A percentile compares a stretch with the other conserved stretches of the same genome.
These are phyloP conservation scores for Megalops atlanticus DNA, from an alignment of 2,113 vertebrate genomes.

Conservation along the genomic window DNA sequence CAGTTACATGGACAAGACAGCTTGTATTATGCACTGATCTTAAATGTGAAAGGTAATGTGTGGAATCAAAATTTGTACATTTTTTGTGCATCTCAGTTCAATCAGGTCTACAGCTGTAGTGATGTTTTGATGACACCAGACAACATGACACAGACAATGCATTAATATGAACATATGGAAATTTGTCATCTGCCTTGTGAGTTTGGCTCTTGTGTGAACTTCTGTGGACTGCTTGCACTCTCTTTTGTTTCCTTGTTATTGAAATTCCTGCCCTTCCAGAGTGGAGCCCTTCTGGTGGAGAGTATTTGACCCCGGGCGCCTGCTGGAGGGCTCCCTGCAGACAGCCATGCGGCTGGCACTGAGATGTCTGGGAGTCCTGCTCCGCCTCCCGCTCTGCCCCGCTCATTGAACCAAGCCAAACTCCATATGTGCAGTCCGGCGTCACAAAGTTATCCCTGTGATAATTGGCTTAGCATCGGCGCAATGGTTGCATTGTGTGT, in stretches of 20 bases:
- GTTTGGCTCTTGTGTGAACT: no score
- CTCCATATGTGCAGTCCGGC: background rate
- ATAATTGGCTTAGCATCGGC: background rate
- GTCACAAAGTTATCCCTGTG: background rate
- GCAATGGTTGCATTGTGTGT: background rate
- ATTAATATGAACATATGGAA: no score
- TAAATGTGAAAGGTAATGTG: no score
- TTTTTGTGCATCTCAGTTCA: conserved; percentile 27
- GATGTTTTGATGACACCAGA: no score
- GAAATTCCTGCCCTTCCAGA: conserved; percentile 58
- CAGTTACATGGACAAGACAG: no score
- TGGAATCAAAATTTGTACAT: background rate
- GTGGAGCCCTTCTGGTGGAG: conserved; percentile 51
- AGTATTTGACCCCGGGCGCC: conserved; percentile 49
- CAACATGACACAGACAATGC: no score
- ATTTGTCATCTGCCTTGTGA: no score
- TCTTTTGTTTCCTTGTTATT: conserved; percentile 64
- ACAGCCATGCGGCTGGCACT: conserved; percentile 59
- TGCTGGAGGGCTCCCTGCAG: conserved; percentile 45
- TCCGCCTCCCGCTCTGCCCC: background rate
- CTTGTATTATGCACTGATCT: no score
- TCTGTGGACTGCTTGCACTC: no score
- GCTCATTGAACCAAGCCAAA: background rate
- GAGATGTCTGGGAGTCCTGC: conserved; percentile 30
- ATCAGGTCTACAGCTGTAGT: no score